phyloP scores from a whole-genome alignment of 2,113 vertebrate species.

The Notothenia rossii region DNA sequence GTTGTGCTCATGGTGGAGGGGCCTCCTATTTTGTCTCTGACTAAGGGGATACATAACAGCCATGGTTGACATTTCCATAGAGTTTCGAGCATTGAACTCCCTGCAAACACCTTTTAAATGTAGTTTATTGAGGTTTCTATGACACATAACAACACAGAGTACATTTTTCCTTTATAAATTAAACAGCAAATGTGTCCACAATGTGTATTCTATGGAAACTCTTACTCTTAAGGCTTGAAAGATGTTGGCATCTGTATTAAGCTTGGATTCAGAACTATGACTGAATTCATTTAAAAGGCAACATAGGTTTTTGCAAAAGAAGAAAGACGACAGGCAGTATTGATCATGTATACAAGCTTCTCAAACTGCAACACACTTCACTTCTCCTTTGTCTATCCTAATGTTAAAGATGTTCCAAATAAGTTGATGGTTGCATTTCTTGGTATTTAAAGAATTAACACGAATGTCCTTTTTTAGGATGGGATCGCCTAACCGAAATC shows the following conservation, averaged over 20 bases:
- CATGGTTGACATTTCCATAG: not conserved
- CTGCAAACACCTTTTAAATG: not conserved
- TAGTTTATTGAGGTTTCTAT: too few relatives aligned
- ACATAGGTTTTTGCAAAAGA: not conserved
- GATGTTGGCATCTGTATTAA: not conserved
- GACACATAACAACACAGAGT: not conserved
- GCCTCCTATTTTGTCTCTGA: slow-evolving; percentile 7
- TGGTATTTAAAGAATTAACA: not conserved
- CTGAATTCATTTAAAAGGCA: not conserved
- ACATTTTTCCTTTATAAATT: too few relatives aligned
- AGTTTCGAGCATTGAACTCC: not conserved
- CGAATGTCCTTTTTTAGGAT: too few relatives aligned
- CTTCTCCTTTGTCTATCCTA: not conserved
- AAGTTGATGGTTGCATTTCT: not conserved
- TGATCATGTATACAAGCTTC: not conserved
- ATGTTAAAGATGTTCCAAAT: not conserved
- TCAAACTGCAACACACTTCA: not conserved
- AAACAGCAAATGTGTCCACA: not conserved
- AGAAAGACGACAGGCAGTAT: not conserved
- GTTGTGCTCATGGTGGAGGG: slow-evolving; percentile 26
- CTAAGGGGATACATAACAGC: slow-evolving; percentile 14
- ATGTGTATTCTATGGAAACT: not conserved
- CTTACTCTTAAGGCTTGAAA: not conserved
- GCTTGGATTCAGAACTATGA: not conserved
- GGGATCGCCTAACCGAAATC: not conserved